Base-by-base conservation (phyloP, 2,797 vertebrate genomes). In the Danio aesculapii region DNA sequence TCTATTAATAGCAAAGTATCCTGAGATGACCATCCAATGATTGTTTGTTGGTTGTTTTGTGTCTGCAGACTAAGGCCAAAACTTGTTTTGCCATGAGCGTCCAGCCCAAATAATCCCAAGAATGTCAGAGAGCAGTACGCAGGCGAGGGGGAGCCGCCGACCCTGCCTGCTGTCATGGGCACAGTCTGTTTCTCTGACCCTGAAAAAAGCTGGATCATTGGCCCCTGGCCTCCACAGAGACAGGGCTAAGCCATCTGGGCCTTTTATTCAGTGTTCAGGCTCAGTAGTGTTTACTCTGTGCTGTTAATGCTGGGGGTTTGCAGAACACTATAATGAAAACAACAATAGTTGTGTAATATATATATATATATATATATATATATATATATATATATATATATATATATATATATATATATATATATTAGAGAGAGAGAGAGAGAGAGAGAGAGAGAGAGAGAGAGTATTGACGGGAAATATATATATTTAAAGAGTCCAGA, bases 121-220 rank as follows among this genome's bases (percentile, higher is more conserved):
- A 58, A 61, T 69, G 16, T 79, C 77, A 70, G 67, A 52, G 72
- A 71, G 77, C 66, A 55, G 12, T 55, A 83, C 39, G 69, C 19
- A 53, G 30, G 14, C 53, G 62, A 8, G 53, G 53, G 75, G 49
- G 43, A 19, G 50, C 13, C 0, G 2, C 50, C 76, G 72, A 85
- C 71, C 80, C 72, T 69, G 50, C n/a, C 64, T 72, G 53, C 21
- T 43, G 72, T 79, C 77, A 68, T 76, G 73, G 70, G 50, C 70
- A 57, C 57, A 12, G 78, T 68, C 61, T 83, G 81, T 74, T 81
- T 74, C 75, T 77, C 55, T 83, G 81, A 85, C 84, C 78, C 75
- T 71, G 81, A 75, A 39, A 75, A 79, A 73, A 12, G 13, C 77
- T 69, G 63, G 53, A 79, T 75, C 57, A 79, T 67, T 68, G 70